Conservation (phyloP, 1,140 invertebrate species). For the Dendrolimus kikuchii region DNA sequence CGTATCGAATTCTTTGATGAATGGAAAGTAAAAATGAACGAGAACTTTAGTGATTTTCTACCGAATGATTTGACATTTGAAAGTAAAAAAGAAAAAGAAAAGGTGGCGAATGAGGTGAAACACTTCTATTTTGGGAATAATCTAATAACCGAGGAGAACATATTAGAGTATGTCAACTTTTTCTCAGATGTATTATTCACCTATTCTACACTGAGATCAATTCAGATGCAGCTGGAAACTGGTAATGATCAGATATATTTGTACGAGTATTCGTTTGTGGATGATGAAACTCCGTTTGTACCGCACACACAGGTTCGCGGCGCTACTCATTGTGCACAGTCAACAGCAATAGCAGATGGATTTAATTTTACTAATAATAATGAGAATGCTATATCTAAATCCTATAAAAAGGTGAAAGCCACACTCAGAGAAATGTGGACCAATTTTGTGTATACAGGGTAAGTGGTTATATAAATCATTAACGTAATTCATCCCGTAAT, state of each 20-base stretch:
- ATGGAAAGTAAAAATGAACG: constrained; percentile 23
- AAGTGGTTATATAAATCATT: background rate
- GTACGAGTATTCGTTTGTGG: constrained; percentile 19
- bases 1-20: constrained; percentile 9
- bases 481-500: background rate
- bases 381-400: background rate
- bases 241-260: constrained; percentile 21
- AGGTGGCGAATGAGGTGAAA: constrained; percentile 4
- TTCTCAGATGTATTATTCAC: constrained; percentile 21
- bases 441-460: constrained; percentile 11
- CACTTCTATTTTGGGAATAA: constrained; percentile 7
- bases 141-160: constrained; percentile 8
- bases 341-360: constrained; percentile 6
- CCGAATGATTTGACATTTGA: constrained; percentile 20
- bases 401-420: constrained; percentile 2
- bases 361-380: background rate
- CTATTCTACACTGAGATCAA: constrained; percentile 12
- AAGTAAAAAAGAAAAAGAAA: constrained; percentile 11
- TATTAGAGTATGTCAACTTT: constrained; percentile 16
- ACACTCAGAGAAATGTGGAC: constrained; percentile 6
- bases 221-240: constrained; percentile 11
- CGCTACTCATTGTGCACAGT: constrained; percentile 16
- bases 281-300: constrained; percentile 7
- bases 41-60: constrained; percentile 23
- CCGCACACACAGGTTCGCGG: constrained; percentile 11